Base-by-base conservation (phyloP, 2,888 invertebrate species). In the Dynastes maya region DNA sequence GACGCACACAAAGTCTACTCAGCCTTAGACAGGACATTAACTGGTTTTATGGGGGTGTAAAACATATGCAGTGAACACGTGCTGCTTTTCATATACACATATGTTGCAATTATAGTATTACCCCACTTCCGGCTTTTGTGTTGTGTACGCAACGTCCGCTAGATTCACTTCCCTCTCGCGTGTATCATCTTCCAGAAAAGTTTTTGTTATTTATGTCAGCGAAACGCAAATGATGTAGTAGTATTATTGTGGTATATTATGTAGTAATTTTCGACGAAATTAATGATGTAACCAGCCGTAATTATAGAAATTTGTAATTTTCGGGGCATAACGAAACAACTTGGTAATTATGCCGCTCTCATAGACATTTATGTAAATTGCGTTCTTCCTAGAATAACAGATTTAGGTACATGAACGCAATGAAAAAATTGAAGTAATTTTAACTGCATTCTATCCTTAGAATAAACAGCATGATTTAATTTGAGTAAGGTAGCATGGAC, bases 11-110 rank as follows among this genome's bases (percentile, higher is more conserved):
- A 55, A 22, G 55, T 16, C 32, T 4, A 6, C 22, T n/a, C 22
- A 22, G 22, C 63, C 27, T 13, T 55, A 55, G 6, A 64, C 77
- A 32, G 45, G 71, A 63, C 77, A 61, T 68, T 77, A 68, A 68
- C 68, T 68, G 51, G 64, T 64, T 68, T 77, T 77, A 58, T 58
- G 70, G 61, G 61, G 77, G 63, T 78, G 64, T 64, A 64, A 58
- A 78, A 78, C 78, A 64, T 78, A 78, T 71, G 72, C 29, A 45
- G 8, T 49, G 64, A 63, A 78, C 78, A 78, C 78, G 78, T 78
- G 78, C 78, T 63, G 49, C 72, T 40, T 40, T 72, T 72, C 58
- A 45, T 63, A 37, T 65, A n/a, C 37, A 53, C 76, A 76, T 55
- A 55, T 76, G 76, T 76, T 55, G 76, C 67, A 76, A 76, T 76